These are phyloP conservation scores for Condylura cristata DNA, from an alignment of 2,113 vertebrate genomes.

Conservation along the genomic window DNA sequence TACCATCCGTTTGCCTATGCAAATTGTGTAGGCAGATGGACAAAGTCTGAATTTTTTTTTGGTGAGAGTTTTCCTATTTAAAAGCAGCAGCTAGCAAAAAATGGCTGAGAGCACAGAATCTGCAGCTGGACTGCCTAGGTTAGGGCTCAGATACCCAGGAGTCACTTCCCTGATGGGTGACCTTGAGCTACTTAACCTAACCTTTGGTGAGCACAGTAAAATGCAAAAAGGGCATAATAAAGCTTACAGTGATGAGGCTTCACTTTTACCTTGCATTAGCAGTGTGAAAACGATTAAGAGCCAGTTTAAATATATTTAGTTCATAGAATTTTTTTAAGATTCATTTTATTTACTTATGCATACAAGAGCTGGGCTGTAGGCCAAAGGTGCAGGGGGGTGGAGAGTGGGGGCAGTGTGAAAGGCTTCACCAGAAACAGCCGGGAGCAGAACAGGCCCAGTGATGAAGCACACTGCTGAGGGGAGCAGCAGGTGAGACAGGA, in stretches of 20 bases:
- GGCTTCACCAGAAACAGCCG: too few species aligned
- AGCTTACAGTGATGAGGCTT: neutral
- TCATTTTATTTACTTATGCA: too few species aligned
- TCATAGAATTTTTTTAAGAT: neutral
- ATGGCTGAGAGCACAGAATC: neutral
- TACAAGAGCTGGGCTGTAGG: too few species aligned
- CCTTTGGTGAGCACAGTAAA: neutral
- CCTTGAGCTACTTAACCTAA: neutral
- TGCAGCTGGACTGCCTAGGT: neutral
- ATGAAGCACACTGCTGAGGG: too few species aligned
- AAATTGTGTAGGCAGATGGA: conserved; percentile 28
- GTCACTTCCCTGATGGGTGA: neutral
- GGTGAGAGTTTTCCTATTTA: conserved; percentile 2
- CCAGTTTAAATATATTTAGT: neutral
- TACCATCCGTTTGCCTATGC: conserved; percentile 47
- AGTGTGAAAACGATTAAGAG: neutral
- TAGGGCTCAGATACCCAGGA: neutral
- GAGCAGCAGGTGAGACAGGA: too few species aligned
- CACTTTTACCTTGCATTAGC: neutral
- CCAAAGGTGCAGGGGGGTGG: too few species aligned
- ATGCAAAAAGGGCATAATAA: neutral
- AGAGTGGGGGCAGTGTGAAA: too few species aligned
- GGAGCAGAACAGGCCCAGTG: too few species aligned
- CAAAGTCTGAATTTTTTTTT: neutral
- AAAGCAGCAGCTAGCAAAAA: neutral